Evolutionary conservation across 1,140 invertebrate genomes (phyloP), one percentile per base, ranked within the genome.

Genomic region (Cotesia glomerata): DNA sequence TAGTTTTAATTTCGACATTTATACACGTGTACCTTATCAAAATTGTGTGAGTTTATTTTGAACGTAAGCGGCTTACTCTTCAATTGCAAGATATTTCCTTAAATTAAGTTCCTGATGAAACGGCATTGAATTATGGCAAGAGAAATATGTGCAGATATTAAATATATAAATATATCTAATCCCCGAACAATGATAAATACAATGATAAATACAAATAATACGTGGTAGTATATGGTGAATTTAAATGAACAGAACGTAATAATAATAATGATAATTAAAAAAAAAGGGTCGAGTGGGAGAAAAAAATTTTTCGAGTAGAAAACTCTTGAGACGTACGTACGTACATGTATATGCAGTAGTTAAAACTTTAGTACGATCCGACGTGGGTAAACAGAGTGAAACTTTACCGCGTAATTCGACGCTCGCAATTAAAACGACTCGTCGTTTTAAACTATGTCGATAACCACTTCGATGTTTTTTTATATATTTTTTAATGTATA

Each of bases 1-100:
- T 88, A 84, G 39, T 9, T 11, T 9, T 9, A 94, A 94, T 80
- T 94, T 92, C 74, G 94, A 92, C 81, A 93, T 90, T 26, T 3
- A 26, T 26, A 26, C 26, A 0, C 26, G 2, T 1, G 26, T 26
- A 26, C 26, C 26, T 26, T 26, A 26, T 26, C 26, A 26, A 26
- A 26, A 26, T 26, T 2, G 26, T 1, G 26, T 26, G 26, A 26
- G 3, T 26, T 26, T 26, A 26, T 3, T 26, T 26, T 26, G 26
- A 26, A 3, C 26, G 26, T 26, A 26, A 26, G 26, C 26, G 2
- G 26, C 26, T 26, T 26, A 26, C 26, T 26, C 26, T 26, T 26
- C 26, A 26, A 26, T 26, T 26, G 26, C 2, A 26, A 26, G 26
- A 26, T 26, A 26, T 26, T 26, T 26, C 26, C 26, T 26, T 26